Evolutionary conservation across 2,888 invertebrate species (phyloP).

Genomic region (Harpalus rubripes): DNA sequence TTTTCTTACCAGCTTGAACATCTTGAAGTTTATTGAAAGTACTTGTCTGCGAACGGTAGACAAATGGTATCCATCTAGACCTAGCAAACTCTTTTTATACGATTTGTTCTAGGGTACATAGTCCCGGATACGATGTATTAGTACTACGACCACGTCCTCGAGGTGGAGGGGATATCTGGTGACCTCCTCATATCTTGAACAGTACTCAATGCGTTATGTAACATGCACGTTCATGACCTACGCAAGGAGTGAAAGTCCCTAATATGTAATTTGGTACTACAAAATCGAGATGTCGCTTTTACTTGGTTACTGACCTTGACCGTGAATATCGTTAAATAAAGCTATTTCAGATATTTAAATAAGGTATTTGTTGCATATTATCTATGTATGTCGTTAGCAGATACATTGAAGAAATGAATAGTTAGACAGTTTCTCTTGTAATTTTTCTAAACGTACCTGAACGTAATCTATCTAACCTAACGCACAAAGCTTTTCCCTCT

Average conservation of each 20-base stretch:
- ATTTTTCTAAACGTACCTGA: no score
- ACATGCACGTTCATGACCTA: conserved; percentile 35
- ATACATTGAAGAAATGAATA: no score
- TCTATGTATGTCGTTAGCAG: no score
- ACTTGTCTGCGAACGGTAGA: conserved; percentile 57
- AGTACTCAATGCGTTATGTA: neutral
- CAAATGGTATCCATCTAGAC: conserved; percentile 54
- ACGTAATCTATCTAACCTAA: no score
- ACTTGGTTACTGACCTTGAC: conserved; percentile 24
- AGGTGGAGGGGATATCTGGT: conserved; percentile 16
- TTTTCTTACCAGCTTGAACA: conserved; percentile 62
- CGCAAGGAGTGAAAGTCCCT: conserved; percentile 49
- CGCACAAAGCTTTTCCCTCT: no score
- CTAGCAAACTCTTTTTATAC: conserved; percentile 45
- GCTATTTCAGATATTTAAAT: neutral
- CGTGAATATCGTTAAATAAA: no score
- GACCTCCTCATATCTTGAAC: conserved; percentile 12
- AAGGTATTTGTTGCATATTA: neutral
- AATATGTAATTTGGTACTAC: conserved; percentile 31
- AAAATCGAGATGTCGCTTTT: conserved; percentile 12
- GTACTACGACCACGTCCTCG: conserved; percentile 15
- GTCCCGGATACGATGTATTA: conserved; percentile 14
- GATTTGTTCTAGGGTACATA: conserved; percentile 13
- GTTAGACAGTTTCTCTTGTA: no score
- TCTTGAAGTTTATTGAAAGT: conserved; percentile 51